Percentiles rank a stretch among this genome's conserved stretches.
Conservation (phyloP, 92 coral and sea anemone species). For the Phymanthus crucifer region DNA sequence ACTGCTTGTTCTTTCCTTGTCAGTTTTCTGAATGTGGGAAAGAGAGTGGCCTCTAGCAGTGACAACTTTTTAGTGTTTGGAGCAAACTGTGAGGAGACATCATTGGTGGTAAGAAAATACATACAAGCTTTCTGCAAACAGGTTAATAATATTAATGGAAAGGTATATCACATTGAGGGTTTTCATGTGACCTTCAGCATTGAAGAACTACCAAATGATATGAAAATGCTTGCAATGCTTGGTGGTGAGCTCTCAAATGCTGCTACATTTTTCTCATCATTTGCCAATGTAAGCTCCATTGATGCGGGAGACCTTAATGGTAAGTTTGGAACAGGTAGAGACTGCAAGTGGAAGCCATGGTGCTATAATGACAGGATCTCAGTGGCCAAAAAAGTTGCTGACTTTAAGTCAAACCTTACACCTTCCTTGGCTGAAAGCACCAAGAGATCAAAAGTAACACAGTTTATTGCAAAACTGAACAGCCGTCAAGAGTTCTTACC, state of each 20-base stretch:
- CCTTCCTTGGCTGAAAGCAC: slow-evolving; percentile 24
- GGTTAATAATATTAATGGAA: slow-evolving; percentile 58
- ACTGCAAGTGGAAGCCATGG: slow-evolving; percentile 61
- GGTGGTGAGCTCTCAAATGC: slow-evolving; percentile 71
- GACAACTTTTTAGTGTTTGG: too few species aligned
- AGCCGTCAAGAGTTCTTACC: slow-evolving; percentile 48
- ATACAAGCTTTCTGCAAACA: slow-evolving; percentile 56
- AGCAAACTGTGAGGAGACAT: slow-evolving; percentile 68
- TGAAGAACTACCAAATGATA: slow-evolving; percentile 65
- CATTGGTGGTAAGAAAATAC: slow-evolving; percentile 53
- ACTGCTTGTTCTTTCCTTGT: slow-evolving; percentile 66
- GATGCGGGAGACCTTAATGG: slow-evolving; percentile 64
- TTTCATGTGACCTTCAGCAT: slow-evolving; percentile 59
- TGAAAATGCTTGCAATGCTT: slow-evolving; percentile 84
- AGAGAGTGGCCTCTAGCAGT: slow-evolving; percentile 72
- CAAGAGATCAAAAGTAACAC: slow-evolving; percentile 41
- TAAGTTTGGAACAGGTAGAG: slow-evolving; percentile 45
- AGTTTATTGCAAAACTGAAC: slow-evolving; percentile 30
- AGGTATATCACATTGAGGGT: slow-evolving; percentile 61
- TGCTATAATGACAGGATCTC: slow-evolving; percentile 24
- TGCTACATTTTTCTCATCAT: slow-evolving; percentile 66
- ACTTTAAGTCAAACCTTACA: slow-evolving; percentile 32
- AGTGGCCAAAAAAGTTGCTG: slow-evolving; percentile 30
- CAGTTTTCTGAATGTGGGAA: slow-evolving; percentile 67
- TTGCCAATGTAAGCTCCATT: slow-evolving; percentile 62